These are phyloP conservation scores for Argyrosomus regius DNA, from an alignment of 2,797 vertebrate species.

Conservation along the genomic window DNA sequence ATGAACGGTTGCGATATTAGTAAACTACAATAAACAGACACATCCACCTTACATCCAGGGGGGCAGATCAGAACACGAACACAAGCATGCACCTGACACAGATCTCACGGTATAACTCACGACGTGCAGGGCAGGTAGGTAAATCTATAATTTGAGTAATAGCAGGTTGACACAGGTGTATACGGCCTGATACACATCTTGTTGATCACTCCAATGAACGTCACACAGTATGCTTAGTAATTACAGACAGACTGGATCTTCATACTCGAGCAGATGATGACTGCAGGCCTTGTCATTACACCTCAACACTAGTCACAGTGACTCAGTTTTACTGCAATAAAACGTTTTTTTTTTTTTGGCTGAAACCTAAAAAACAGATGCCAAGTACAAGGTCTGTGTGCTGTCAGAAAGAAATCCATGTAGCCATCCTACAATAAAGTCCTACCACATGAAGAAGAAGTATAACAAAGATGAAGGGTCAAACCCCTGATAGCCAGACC, in stretches of 20 bases:
- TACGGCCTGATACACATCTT: conserved; percentile 1
- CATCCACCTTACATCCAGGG: conserved; percentile 25
- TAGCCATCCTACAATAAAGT: conserved; percentile 1
- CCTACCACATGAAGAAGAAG: conserved; percentile 14
- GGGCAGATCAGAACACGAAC: conserved; percentile 16
- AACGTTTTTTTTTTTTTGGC: conserved; percentile 15
- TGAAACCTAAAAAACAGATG: conserved; percentile 35
- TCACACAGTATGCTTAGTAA: conserved; percentile 22
- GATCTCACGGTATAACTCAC: background rate
- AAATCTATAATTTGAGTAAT: conserved; percentile 60
- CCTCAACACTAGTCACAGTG: conserved; percentile 56
- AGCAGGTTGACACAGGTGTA: conserved; percentile 52
- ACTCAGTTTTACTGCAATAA: conserved; percentile 69
- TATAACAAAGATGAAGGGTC: conserved; percentile 40
- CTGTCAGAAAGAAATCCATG: conserved; percentile 21
- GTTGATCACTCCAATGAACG: conserved; percentile 13
- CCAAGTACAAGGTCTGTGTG: background rate
- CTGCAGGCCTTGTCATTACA: conserved; percentile 50
- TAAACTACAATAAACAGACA: conserved; percentile 35
- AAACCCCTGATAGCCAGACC: conserved; percentile 50
- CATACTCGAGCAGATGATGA: conserved; percentile 48
- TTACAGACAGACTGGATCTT: conserved; percentile 28
- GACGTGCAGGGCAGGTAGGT: conserved; percentile 7
- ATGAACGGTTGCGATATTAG: conserved; percentile 53
- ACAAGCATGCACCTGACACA: conserved; percentile 5